These are phyloP conservation scores for Climacteris rufus DNA, from an alignment of 2,113 vertebrate genomes.

Conservation along the genomic window DNA sequence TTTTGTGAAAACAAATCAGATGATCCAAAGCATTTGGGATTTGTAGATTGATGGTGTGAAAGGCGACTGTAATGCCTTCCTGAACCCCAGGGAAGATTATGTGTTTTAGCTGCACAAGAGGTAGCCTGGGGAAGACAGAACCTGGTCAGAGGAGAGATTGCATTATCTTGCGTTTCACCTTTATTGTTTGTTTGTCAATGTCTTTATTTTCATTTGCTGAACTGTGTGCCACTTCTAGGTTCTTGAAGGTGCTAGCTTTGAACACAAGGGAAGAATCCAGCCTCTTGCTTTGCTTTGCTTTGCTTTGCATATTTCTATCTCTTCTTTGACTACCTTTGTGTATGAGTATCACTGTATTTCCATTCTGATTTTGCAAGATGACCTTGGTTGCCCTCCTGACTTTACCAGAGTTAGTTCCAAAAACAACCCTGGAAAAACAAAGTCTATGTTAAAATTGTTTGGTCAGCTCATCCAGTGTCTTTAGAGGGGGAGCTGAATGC, in stretches of 20 bases:
- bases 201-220: slow-evolving; percentile 20
- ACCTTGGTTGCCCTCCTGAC: neutral
- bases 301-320: neutral
- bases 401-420: neutral
- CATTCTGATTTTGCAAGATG: neutral
- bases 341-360: neutral
- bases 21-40: neutral
- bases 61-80: neutral
- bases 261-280: neutral
- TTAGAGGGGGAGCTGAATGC: neutral
- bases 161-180: neutral
- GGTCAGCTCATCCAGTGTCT: neutral
- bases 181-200: neutral
- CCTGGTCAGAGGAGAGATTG: neutral
- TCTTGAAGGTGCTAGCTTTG: slow-evolving; percentile 3
- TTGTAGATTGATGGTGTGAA: neutral
- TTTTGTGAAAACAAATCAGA: neutral
- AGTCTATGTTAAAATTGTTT: neutral
- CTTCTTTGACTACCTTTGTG: neutral
- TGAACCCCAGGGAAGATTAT: neutral
- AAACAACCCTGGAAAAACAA: neutral
- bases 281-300: slow-evolving; percentile 21
- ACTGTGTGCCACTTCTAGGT: neutral
- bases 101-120: neutral
- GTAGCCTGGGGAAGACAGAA: neutral